Conservation (phyloP, 2,888 invertebrate species). For the Acheta domesticus region DNA sequence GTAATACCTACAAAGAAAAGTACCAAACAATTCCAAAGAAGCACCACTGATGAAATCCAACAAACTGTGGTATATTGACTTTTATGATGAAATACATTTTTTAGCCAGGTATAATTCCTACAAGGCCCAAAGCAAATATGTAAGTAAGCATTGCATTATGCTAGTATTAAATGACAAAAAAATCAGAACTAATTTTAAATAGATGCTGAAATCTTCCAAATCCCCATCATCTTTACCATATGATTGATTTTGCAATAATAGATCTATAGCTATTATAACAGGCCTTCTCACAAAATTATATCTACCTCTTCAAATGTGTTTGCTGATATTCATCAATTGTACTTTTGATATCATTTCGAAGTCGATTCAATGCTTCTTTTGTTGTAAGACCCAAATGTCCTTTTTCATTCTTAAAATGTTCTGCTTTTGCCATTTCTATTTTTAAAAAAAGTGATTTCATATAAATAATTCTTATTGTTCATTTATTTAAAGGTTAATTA, state of each 20-base stretch:
- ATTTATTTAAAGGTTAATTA: too few species aligned
- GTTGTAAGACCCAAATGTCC: slow-evolving; percentile 50
- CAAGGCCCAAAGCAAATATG: slow-evolving; percentile 18
- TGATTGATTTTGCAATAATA: too few species aligned
- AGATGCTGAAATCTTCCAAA: not conserved
- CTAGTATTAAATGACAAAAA: slow-evolving; percentile 21
- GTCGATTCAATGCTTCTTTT: slow-evolving; percentile 62
- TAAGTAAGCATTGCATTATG: slow-evolving; percentile 42
- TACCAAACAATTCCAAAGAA: slow-evolving; percentile 54
- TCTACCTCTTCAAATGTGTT: slow-evolving; percentile 48
- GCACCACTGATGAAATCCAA: slow-evolving; percentile 61
- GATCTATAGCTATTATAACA: not conserved
- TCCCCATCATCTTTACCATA: too few species aligned
- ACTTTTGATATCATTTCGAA: slow-evolving; percentile 66
- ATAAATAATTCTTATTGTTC: too few species aligned
- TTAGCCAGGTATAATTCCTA: slow-evolving; percentile 46
- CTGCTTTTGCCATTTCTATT: too few species aligned
- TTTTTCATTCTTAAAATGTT: not conserved
- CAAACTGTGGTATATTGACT: slow-evolving; percentile 63
- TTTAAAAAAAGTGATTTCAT: too few species aligned
- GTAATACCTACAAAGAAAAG: slow-evolving; percentile 50
- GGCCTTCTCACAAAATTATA: slow-evolving; percentile 21
- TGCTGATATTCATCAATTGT: slow-evolving; percentile 62
- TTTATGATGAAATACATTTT: slow-evolving; percentile 53
- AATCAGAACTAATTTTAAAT: not conserved